Conservation (phyloP, 37 sponge, comb jelly and placozoan species). For the Halisarca cf. caerulea region DNA sequence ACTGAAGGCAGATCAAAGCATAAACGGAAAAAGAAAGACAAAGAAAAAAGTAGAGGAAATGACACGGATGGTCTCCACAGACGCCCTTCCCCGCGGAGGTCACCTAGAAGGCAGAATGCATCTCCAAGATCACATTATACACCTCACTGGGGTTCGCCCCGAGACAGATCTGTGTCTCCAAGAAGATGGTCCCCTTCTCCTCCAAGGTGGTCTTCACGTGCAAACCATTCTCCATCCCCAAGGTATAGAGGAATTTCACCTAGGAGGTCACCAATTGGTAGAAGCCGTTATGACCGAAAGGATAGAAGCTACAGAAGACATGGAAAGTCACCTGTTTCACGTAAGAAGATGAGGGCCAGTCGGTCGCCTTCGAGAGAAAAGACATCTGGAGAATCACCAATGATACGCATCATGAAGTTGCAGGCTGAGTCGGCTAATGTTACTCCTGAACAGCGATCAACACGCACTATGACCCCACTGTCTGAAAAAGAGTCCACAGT, state of each 20-base stretch:
- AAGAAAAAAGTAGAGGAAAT: too few relatives aligned
- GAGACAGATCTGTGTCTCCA: background rate
- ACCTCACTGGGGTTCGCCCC: too few relatives aligned
- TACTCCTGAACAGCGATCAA: background rate
- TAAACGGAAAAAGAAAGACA: background rate
- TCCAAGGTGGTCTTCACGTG: background rate
- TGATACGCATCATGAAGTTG: background rate
- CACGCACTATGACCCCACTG: background rate
- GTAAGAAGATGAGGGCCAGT: background rate
- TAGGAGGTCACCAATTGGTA: background rate
- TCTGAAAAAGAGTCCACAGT: background rate
- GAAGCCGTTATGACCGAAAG: background rate
- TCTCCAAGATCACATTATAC: too few relatives aligned
- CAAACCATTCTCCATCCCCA: slow-evolving; percentile 16
- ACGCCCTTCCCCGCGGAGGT: background rate
- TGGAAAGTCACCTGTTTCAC: too few relatives aligned
- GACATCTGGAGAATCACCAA: background rate
- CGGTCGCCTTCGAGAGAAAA: background rate
- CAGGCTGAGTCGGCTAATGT: background rate
- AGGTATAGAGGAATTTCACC: background rate
- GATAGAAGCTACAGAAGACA: background rate
- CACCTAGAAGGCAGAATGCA: background rate
- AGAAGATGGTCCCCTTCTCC: background rate
- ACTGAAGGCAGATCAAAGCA: too few relatives aligned
- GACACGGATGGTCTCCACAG: background rate